A percentile compares a stretch with the other conserved stretches of the same genome.
These are phyloP conservation scores for Trissoscelio sp. DNA, from an alignment of 2,888 invertebrate genomes.

Conservation along the genomic window DNA sequence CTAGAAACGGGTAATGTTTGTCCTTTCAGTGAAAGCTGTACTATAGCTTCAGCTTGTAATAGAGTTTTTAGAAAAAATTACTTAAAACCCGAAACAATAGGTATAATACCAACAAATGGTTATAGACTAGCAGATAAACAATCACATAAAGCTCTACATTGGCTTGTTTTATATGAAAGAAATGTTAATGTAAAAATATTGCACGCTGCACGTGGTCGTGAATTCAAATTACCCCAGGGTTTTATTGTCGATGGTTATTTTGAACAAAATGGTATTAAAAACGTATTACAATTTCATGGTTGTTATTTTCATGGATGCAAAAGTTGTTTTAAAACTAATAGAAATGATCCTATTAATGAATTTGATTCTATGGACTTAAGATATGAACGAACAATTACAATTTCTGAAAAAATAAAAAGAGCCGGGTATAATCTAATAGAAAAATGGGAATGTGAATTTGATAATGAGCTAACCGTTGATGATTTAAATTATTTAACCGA, in stretches of 20 bases:
- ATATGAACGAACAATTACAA: conserved; percentile 27
- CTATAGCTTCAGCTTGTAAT: conserved; percentile 62
- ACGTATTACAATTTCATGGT: conserved; percentile 21
- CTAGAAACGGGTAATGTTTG: conserved; percentile 61
- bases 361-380: conserved; percentile 1
- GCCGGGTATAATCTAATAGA: conserved; percentile 5
- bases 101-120: background rate
- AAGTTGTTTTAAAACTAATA: conserved; percentile 7
- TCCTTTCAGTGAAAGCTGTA: conserved; percentile 67
- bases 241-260: conserved; percentile 20
- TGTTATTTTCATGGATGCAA: conserved; percentile 20
- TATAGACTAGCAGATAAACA: background rate
- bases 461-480: conserved; percentile 3
- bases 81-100: background rate
- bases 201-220: conserved; percentile 25
- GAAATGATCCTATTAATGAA: conserved; percentile 1
- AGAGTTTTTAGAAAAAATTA: conserved; percentile 1
- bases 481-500: background rate
- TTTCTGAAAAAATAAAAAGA: conserved; percentile 18
- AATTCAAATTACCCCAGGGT: conserved; percentile 28
- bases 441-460: conserved; percentile 48
- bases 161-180: conserved; percentile 55
- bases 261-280: conserved; percentile 1
- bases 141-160: conserved; percentile 60
- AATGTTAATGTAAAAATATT: conserved; percentile 3